These are phyloP conservation scores for Spilarctia lutea DNA, from an alignment of 2,888 invertebrate species.

Conservation along the genomic window DNA sequence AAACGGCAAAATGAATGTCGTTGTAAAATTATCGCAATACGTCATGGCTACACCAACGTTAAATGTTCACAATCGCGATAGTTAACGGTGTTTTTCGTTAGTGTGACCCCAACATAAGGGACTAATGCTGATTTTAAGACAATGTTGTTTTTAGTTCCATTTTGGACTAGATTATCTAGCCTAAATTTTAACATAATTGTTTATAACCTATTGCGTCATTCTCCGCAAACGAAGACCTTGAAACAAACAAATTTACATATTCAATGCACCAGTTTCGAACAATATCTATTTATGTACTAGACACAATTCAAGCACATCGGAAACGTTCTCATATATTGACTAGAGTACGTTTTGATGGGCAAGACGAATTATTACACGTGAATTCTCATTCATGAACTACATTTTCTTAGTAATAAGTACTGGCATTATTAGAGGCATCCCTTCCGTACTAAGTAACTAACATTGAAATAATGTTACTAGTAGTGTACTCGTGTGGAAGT, in stretches of 20 bases:
- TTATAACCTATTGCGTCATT: background rate
- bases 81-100: background rate
- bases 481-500: constrained; percentile 5
- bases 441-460: background rate
- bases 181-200: background rate
- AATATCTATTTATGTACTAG: background rate
- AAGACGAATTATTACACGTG: constrained; percentile 7
- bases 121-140: background rate
- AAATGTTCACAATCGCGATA: background rate
- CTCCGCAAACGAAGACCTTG: background rate
- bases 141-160: background rate
- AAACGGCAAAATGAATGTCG: background rate
- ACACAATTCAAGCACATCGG: constrained; percentile 2
- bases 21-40: background rate
- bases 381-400: constrained; percentile 7
- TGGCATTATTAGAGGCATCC: background rate
- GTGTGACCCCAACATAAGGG: background rate
- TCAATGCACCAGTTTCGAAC: background rate
- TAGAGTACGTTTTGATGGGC: constrained; percentile 4
- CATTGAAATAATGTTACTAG: background rate
- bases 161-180: background rate
- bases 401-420: background rate
- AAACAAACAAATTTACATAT: background rate
- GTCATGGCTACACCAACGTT: background rate
- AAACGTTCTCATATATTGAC: constrained; percentile 7